Conservation (phyloP, 2,888 invertebrate genomes). For the Ceramica pisi region DNA sequence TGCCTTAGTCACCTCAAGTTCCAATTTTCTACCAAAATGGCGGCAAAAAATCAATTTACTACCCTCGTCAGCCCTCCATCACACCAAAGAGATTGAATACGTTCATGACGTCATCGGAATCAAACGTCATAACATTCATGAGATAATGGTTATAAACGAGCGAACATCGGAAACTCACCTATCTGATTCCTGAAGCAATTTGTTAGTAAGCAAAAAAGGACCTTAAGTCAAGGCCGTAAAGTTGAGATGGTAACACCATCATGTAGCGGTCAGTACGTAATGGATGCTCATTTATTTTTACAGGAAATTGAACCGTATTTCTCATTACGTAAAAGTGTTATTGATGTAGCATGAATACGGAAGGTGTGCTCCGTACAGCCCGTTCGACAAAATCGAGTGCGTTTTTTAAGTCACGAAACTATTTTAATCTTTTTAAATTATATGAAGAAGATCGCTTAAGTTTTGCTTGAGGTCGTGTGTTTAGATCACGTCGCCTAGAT, state of each 20-base stretch:
- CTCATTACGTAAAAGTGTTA: conserved; percentile 53
- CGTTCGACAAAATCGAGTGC: conserved; percentile 19
- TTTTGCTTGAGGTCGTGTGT: conserved; percentile 24
- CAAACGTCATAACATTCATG: conserved; percentile 67
- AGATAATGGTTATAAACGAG: conserved; percentile 75
- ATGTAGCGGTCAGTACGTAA: conserved; percentile 55
- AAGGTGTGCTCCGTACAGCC: conserved; percentile 21
- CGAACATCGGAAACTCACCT: conserved; percentile 65
- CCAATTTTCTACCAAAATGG: conserved; percentile 22
- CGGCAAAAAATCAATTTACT: conserved; percentile 29
- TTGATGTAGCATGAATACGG: conserved; percentile 43
- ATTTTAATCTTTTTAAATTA: conserved; percentile 4
- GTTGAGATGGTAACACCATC: conserved; percentile 3
- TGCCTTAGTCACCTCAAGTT: not conserved
- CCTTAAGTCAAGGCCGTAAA: conserved; percentile 22
- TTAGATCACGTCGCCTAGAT: conserved; percentile 32
- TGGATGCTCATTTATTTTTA: conserved; percentile 47
- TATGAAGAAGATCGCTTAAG: conserved; percentile 14
- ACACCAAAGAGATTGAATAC: conserved; percentile 60
- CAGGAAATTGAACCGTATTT: conserved; percentile 63
- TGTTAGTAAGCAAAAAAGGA: conserved; percentile 32
- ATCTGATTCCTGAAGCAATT: conserved; percentile 53
- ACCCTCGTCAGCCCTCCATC: conserved; percentile 57
- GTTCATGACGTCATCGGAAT: conserved; percentile 66
- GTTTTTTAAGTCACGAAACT: conserved; percentile 38